A percentile compares a stretch with the other conserved stretches of the same genome.
These are phyloP conservation scores for Pemphredon lugubris DNA, from an alignment of 2,888 invertebrate species.

Conservation along the genomic window DNA sequence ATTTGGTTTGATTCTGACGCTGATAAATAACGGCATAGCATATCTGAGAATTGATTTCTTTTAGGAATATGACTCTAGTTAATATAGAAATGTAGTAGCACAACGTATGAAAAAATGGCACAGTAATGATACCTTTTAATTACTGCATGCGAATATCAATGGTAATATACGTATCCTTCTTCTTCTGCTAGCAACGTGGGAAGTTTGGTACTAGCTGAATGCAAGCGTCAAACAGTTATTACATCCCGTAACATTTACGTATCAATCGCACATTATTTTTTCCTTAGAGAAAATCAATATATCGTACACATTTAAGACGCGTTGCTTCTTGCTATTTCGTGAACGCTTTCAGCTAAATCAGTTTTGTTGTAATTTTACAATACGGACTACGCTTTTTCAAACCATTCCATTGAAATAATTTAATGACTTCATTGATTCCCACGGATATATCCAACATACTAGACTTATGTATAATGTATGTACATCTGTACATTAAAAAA, in stretches of 20 bases:
- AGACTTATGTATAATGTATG: too few species aligned
- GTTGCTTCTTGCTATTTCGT: constrained; percentile 43
- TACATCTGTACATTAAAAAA: constrained; percentile 4
- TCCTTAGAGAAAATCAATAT: constrained; percentile 21
- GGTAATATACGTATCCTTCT: constrained; percentile 30
- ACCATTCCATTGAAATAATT: constrained; percentile 11
- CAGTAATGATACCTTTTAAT: constrained; percentile 24
- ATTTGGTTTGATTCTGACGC: too few species aligned
- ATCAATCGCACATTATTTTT: constrained; percentile 25
- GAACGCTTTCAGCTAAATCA: constrained; percentile 42
- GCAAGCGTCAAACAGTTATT: constrained; percentile 19
- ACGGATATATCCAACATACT: too few species aligned
- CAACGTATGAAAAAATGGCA: constrained; percentile 36
- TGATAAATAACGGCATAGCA: too few species aligned
- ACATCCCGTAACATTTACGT: not conserved
- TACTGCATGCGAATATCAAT: constrained; percentile 56
- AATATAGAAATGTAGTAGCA: constrained; percentile 37
- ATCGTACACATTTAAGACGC: constrained; percentile 22
- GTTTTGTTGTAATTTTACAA: constrained; percentile 33
- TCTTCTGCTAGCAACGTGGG: constrained; percentile 55
- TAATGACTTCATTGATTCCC: constrained; percentile 11
- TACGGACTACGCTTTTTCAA: constrained; percentile 21
- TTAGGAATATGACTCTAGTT: constrained; percentile 29
- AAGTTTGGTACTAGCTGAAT: constrained; percentile 57
- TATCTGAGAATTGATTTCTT: constrained; percentile 53